phyloP scores from a whole-genome alignment of 2,113 vertebrate genomes.

The Natator depressus region DNA sequence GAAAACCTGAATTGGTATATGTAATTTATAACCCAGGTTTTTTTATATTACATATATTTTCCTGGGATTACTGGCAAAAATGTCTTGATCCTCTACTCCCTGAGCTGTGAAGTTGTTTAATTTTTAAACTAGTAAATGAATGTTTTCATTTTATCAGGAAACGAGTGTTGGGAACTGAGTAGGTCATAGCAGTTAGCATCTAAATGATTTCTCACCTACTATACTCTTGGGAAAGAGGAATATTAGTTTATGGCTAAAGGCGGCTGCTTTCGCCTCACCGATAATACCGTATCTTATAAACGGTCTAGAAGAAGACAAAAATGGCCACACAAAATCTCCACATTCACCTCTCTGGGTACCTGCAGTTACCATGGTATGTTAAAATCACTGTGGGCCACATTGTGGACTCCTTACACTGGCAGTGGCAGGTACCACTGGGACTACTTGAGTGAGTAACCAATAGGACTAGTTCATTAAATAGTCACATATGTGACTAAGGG shows the following conservation, averaged over 20 bases:
- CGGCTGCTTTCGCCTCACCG: not conserved
- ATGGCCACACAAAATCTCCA: not conserved
- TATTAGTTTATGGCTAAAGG: not conserved
- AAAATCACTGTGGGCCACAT: not conserved
- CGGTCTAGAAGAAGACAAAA: not conserved
- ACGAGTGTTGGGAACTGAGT: not conserved
- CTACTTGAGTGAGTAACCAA: not conserved
- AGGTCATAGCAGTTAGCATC: not conserved
- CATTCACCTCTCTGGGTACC: not conserved
- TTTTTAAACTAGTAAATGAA: not conserved
- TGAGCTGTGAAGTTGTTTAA: not conserved
- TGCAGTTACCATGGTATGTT: not conserved
- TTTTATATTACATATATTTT: not conserved
- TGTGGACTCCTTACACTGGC: not conserved
- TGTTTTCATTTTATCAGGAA: not conserved
- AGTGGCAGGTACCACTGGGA: not conserved
- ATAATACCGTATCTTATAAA: not conserved
- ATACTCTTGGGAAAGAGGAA: not conserved
- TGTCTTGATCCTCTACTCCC: conserved; percentile 1
- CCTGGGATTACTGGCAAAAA: not conserved
- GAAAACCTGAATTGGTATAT: not conserved
- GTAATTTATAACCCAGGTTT: conserved; percentile 13
- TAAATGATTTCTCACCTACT: not conserved
- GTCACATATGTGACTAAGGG: not conserved
- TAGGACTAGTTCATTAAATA: not conserved